Evolutionary conservation across 2,113 vertebrate species (phyloP), one percentile per base, ranked within the genome.

Genomic region (Excalfactoria chinensis): DNA sequence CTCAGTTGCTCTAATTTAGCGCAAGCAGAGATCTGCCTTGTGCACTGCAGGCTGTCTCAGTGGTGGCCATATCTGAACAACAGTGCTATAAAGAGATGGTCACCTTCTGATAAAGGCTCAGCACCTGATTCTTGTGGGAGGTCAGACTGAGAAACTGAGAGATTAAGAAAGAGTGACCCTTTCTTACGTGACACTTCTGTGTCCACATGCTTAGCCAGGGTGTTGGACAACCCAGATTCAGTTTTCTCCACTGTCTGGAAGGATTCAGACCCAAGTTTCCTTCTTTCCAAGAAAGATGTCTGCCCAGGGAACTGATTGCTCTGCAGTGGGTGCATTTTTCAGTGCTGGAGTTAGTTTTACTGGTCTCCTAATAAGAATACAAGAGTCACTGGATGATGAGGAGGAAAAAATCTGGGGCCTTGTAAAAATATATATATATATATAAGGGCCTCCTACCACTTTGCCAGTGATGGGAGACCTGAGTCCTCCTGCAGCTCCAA

Each of bases 1-100:
- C 91, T 91, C 70, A 86, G 34, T 88, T 41, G 55, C 95, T 95
- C 23, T 88, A 85, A 95, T 95, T 95, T 91, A 89, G 56, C 56
- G 35, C 23, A 71, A 96, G 69, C 34, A 41, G 64, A 53, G 71
- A 77, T 89, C 71, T 92, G 79, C 75, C 62, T 44, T 26, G 20
- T 41, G 48, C 82, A 28, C 21, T 64, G 28, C 43, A 80, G 73
- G 62, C 46, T 13, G 23, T 75, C 35, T 18, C 30, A 16, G 25
- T 34, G 46, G 58, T 63, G 48, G 18, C 84, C 11, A 0, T 35
- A 14, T 63, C 22, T 35, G 28, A 76, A 7, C 35, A 23, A 26
- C 5, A 75, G 34, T 8, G 4, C 67, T 43, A 64, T 3, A 13
- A 32, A 41, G 26, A 58, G 18, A 58, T 0, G 8, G 49, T 13